phyloP scores from a whole-genome alignment of 2,113 vertebrate genomes.

The Jacana jacana region DNA sequence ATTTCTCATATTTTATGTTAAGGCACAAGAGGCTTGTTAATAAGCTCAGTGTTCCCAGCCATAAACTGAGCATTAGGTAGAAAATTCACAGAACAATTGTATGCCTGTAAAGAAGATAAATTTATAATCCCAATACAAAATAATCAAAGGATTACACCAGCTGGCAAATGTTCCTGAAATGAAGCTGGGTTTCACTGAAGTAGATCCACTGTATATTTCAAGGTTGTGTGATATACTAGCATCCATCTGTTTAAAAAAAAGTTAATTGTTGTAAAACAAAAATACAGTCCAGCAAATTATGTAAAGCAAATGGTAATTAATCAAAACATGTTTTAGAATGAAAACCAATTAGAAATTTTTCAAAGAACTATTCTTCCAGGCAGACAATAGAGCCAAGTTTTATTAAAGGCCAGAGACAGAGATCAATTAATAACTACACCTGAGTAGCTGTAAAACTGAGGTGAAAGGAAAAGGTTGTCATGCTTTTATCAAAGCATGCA shows the following conservation, averaged over 20 bases:
- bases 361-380: conserved; percentile 32
- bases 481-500: neutral
- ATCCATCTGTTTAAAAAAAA: conserved; percentile 56
- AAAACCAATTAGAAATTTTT: conserved; percentile 64
- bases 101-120: neutral
- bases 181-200: conserved; percentile 37
- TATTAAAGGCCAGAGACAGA: conserved; percentile 61
- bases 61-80: neutral
- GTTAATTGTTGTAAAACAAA: conserved; percentile 47
- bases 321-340: conserved; percentile 26
- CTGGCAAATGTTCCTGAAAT: conserved; percentile 21
- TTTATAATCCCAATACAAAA: conserved; percentile 6
- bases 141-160: conserved; percentile 2
- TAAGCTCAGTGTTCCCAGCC: neutral
- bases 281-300: conserved; percentile 50
- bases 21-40: neutral
- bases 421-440: conserved; percentile 34
- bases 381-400: conserved; percentile 1
- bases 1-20: neutral
- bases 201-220: conserved; percentile 3
- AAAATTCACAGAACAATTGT: neutral
- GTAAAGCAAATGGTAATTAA: conserved; percentile 55
- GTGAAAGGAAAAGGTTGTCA: neutral
- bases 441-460: neutral
- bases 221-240: conserved; percentile 24